phyloP scores from a whole-genome alignment of 35 echinoderm and acorn worm species.

The Amphiura filiformis region DNA sequence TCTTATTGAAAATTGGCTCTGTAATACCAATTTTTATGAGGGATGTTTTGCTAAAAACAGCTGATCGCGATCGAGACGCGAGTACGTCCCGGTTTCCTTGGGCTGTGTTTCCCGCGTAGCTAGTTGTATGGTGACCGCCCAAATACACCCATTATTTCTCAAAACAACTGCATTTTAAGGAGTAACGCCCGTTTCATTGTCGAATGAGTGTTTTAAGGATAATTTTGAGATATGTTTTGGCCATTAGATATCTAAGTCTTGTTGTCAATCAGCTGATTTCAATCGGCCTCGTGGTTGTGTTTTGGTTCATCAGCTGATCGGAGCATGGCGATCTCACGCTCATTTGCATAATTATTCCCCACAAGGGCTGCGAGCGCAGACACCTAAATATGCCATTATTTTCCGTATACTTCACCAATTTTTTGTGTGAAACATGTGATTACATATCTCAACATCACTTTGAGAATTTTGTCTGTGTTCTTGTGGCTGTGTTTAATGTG shows the following conservation, averaged over 20 bases:
- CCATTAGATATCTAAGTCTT: background rate
- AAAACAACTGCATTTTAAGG: no score
- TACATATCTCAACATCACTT: background rate
- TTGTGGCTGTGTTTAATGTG: background rate
- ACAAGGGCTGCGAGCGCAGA: background rate
- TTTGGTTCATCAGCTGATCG: constrained; percentile 13
- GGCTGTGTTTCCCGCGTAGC: background rate
- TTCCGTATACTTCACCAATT: background rate
- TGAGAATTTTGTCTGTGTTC: background rate
- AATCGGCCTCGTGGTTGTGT: constrained; percentile 7
- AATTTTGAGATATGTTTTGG: background rate
- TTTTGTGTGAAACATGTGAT: background rate
- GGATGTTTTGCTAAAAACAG: background rate
- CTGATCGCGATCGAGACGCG: background rate
- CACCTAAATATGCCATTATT: background rate
- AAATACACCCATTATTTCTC: no score
- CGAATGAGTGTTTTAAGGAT: background rate
- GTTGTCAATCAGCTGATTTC: constrained; percentile 6
- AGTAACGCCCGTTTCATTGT: no score
- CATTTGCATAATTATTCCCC: constrained; percentile 10
- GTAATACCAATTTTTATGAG: background rate
- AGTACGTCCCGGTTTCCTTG: background rate
- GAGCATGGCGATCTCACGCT: constrained; percentile 9
- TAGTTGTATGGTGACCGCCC: no score
- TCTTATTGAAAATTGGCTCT: background rate